Evolutionary conservation across 2,797 vertebrate genomes (phyloP).

Genomic region (Gymnothorax javanicus): DNA sequence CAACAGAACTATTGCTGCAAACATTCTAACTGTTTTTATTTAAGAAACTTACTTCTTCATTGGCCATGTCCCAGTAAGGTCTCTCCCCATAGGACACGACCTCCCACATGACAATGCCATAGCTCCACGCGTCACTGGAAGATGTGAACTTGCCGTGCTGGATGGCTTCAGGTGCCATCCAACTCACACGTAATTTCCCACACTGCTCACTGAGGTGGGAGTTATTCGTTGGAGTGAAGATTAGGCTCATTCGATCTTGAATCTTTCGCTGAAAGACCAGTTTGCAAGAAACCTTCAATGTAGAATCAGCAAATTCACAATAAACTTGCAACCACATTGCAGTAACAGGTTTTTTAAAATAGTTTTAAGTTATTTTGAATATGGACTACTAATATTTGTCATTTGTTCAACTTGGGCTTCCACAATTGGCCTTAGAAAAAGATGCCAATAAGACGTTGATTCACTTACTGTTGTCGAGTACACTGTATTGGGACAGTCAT

Average conservation of each 20-base stretch:
- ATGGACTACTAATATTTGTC: background rate
- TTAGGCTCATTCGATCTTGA: slow-evolving; percentile 60
- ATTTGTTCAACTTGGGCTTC: slow-evolving; percentile 38
- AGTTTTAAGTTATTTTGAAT: background rate
- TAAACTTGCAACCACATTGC: background rate
- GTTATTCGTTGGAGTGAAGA: slow-evolving; percentile 62
- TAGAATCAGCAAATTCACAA: slow-evolving; percentile 4
- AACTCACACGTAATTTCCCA: slow-evolving; percentile 95
- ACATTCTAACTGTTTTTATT: background rate
- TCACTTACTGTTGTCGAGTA: slow-evolving; percentile 96
- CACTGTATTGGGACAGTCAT: slow-evolving; percentile 96
- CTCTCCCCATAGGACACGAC: slow-evolving; percentile 98
- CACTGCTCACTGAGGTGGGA: slow-evolving; percentile 76
- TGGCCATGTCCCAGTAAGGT: slow-evolving; percentile 99
- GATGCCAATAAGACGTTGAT: slow-evolving; percentile 42
- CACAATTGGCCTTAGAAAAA: background rate
- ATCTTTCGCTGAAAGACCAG: slow-evolving; percentile 60
- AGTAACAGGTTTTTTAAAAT: slow-evolving; percentile 20
- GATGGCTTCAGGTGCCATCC: slow-evolving; percentile 97
- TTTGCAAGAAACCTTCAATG: slow-evolving; percentile 16
- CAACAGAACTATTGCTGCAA: background rate
- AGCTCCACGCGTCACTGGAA: slow-evolving; percentile 98
- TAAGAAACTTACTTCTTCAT: slow-evolving; percentile 91
- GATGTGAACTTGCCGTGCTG: slow-evolving; percentile 98
- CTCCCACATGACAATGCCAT: slow-evolving; percentile 99